These are phyloP conservation scores for Drosophila lini DNA, from an alignment of 1,140 invertebrate genomes.

Conservation along the genomic window DNA sequence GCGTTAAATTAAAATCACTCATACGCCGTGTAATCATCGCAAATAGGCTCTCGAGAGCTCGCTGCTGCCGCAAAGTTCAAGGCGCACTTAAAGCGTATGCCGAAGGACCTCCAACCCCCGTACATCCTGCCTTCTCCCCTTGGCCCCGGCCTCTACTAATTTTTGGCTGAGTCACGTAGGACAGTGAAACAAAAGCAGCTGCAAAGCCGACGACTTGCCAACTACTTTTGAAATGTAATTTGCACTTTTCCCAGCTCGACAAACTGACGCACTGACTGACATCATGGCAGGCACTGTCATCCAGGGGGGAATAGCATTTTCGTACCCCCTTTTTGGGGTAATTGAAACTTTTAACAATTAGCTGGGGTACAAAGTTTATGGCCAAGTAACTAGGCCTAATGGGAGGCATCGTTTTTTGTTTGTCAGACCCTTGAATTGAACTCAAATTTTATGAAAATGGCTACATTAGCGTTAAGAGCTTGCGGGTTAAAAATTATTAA, in stretches of 20 bases:
- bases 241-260: conserved; percentile 46
- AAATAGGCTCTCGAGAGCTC: conserved; percentile 38
- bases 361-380: conserved; percentile 22
- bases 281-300: conserved; percentile 26
- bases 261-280: conserved; percentile 48
- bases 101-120: conserved; percentile 12
- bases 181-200: conserved; percentile 40
- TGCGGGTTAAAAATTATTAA: conserved; percentile 3
- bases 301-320: conserved; percentile 2
- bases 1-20: conserved; percentile 76
- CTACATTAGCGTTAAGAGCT: conserved; percentile 20
- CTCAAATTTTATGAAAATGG: conserved; percentile 49
- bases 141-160: conserved; percentile 20
- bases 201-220: conserved; percentile 59
- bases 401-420: conserved; percentile 45
- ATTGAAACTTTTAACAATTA: conserved; percentile 76
- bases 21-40: conserved; percentile 63
- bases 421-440: conserved; percentile 45
- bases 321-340: conserved; percentile 34
- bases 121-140: background rate
- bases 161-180: conserved; percentile 69
- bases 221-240: conserved; percentile 67
- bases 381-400: conserved; percentile 34
- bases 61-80: conserved; percentile 57
- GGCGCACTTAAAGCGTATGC: conserved; percentile 45